phyloP scores from a whole-genome alignment of 2,113 vertebrate genomes.

The Dissostichus mawsoni region DNA sequence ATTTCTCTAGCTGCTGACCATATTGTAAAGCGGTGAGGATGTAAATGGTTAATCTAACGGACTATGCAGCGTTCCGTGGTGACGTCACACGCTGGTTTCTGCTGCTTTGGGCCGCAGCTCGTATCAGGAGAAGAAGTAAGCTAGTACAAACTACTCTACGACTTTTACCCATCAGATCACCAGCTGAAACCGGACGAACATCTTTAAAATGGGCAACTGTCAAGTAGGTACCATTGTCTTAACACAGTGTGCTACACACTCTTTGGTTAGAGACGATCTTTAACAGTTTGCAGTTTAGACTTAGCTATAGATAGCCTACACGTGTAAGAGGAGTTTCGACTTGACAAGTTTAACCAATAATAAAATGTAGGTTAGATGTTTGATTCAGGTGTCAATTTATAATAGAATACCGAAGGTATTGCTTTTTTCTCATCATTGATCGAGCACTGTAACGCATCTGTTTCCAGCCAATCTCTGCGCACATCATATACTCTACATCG shows the following conservation, averaged over 20 bases:
- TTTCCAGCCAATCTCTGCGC: background rate
- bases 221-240: slow-evolving; percentile 66
- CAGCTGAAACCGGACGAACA: background rate
- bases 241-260: background rate
- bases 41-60: slow-evolving; percentile 47
- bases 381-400: rapidly evolving
- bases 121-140: background rate
- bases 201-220: slow-evolving; percentile 82
- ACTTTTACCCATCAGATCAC: background rate
- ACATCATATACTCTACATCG: rapidly evolving
- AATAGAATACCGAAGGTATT: background rate
- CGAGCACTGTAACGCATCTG: rapidly evolving
- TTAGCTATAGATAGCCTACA: background rate
- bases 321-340: background rate
- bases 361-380: background rate
- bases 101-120: slow-evolving; percentile 37
- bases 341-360: too few species aligned
- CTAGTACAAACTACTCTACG: background rate
- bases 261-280: background rate
- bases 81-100: slow-evolving; percentile 61
- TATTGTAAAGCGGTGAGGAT: background rate
- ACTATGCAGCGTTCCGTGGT: slow-evolving; percentile 6
- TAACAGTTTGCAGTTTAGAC: background rate
- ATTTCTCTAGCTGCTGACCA: background rate
- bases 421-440: background rate